A percentile compares a stretch with the other conserved stretches of the same genome.
phyloP scores from a whole-genome alignment of 2,113 vertebrate species.

The Scortum barcoo region DNA sequence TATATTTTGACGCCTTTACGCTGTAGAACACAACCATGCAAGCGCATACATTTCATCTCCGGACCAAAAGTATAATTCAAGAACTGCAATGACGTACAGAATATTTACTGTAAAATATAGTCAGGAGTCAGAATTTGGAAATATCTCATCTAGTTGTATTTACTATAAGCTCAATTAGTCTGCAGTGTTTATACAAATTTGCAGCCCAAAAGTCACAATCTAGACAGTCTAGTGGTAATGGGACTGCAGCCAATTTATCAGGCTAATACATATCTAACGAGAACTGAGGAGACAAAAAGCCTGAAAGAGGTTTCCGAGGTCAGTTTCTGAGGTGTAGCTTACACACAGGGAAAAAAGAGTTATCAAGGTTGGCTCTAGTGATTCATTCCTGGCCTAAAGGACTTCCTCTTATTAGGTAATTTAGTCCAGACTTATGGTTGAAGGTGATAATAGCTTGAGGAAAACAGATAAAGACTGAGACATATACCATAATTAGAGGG shows the following conservation, averaged over 20 bases:
- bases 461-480: constrained; percentile 70
- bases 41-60: not conserved
- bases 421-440: constrained; percentile 72
- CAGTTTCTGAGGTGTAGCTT: constrained; percentile 59
- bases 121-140: not conserved
- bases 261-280: constrained; percentile 36
- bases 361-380: constrained; percentile 61
- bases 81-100: not conserved
- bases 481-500: constrained; percentile 76
- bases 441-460: constrained; percentile 71
- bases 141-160: not conserved
- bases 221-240: constrained; percentile 29
- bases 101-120: not conserved
- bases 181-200: constrained; percentile 20
- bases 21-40: constrained; percentile 30
- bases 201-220: constrained; percentile 14
- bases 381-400: constrained; percentile 68
- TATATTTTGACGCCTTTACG: constrained; percentile 33
- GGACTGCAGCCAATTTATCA: constrained; percentile 42
- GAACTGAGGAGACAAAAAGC: constrained; percentile 38
- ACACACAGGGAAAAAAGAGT: constrained; percentile 49
- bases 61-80: not conserved
- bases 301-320: constrained; percentile 55
- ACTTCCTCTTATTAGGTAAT: constrained; percentile 67
- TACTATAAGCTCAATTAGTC: constrained; percentile 6